Evolutionary conservation across 1,140 invertebrate genomes (phyloP).

Genomic region (Geopemphigus sp.): DNA sequence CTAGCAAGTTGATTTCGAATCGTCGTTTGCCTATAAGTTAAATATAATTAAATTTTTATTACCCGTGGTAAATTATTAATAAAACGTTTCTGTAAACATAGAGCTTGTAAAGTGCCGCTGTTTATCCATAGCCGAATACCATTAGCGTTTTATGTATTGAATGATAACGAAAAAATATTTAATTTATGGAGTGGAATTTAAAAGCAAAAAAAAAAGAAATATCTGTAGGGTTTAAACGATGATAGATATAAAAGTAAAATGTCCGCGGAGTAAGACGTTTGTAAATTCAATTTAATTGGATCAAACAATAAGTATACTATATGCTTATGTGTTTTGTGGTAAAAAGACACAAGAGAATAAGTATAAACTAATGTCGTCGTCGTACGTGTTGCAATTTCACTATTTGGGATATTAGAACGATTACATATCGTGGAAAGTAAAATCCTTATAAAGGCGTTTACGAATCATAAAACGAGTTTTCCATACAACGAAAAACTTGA

Average conservation of each 20-base stretch:
- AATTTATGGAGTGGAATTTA: no score
- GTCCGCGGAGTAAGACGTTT: not conserved
- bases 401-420: not conserved
- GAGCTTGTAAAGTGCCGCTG: not conserved
- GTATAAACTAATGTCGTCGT: not conserved
- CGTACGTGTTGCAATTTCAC: not conserved
- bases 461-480: no score
- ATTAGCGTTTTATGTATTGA: not conserved
- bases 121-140: not conserved
- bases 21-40: not conserved
- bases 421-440: not conserved
- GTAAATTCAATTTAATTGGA: not conserved
- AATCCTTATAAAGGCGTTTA: no score
- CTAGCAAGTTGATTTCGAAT: not conserved
- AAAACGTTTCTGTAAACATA: not conserved
- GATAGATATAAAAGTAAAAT: not conserved
- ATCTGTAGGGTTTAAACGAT: not conserved
- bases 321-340: not conserved
- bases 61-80: constrained; percentile 7
- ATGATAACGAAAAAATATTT: no score
- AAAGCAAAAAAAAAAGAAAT: no score
- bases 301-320: not conserved
- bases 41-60: constrained; percentile 14
- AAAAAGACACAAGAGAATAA: not conserved
- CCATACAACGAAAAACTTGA: no score